Base-by-base conservation (phyloP, 2,797 vertebrate genomes). In the Ciconia nigra region DNA sequence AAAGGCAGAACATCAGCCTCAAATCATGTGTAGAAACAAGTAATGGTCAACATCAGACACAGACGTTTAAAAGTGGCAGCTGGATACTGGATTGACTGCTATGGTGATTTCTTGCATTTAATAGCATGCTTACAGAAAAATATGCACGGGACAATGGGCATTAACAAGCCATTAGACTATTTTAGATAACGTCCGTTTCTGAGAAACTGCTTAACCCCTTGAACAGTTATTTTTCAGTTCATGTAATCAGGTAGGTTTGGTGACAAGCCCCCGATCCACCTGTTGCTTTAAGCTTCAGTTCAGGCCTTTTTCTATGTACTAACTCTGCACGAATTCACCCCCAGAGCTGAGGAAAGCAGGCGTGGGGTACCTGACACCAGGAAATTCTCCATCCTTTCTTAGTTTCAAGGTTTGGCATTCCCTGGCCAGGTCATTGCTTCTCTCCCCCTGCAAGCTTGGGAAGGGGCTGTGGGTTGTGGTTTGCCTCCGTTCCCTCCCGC, bases 401-500 rank as follows among this genome's bases (percentile, higher is more conserved):
- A 70, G 21, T 63, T 69, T 55, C 66, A 51, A 46, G n/a, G 24
- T 63, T 67, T 58, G 39, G 16, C 4, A 0, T 59, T 82, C 35
- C 24, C 31, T 52, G 46, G 10, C 57, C 28, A 22, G n/a, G 22
- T 52, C n/a, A 19, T 42, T 81, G 19, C 31, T 63, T 70, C 39
- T 58, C 22, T 85, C 4, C 52, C 13, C 4, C 26, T 51, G 57
- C 58, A 77, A 55, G 35, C 58, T 66, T 6, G 2, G 15, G 69
- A 89, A 70, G 29, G n/a, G 28, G 63, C 55, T 84, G 25, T 57
- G n/a, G 12, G 7, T 41, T 74, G 26, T 0, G 0, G 42, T 63
- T 69, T 80, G 42, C n/a, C 24, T 51, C 28, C 1, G 0, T 69
- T 67, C 28, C 20, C 5, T 83, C 25, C 37, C 0, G 0, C 25